Conservation (phyloP, 2,888 invertebrate genomes). For the Ichneumon xanthorius region DNA sequence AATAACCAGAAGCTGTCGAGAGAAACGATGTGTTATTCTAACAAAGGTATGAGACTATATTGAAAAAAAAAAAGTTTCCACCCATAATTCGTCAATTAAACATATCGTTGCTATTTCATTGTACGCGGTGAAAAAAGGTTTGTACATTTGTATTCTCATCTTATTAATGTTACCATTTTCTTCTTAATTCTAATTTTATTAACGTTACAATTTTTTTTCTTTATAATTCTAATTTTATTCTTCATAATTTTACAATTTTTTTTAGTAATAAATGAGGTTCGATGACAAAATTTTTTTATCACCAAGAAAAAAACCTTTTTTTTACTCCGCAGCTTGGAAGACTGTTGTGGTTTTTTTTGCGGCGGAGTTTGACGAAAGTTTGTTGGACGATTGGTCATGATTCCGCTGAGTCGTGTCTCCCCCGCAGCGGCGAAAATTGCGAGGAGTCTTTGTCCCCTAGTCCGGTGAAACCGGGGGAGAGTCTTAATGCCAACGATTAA, state of each 20-base stretch:
- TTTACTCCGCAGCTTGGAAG: not conserved
- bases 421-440: not conserved
- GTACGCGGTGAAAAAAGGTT: not conserved
- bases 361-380: constrained; percentile 5
- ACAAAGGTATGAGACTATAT: not conserved
- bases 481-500: constrained; percentile 50
- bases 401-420: not conserved
- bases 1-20: not conserved
- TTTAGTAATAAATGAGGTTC: too few species aligned
- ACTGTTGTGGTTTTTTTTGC: not conserved
- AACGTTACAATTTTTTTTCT: not conserved
- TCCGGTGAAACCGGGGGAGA: not conserved
- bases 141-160: not conserved
- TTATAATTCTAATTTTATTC: not conserved
- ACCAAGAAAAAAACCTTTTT: not conserved
- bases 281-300: too few species aligned
- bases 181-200: not conserved
- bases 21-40: not conserved
- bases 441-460: not conserved
- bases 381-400: not conserved
- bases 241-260: too few species aligned
- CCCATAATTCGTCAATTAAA: not conserved
- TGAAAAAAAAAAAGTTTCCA: not conserved
- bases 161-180: not conserved
- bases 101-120: not conserved